Evolutionary conservation across 2,113 vertebrate genomes (phyloP).

Genomic region (Zapornia atra): DNA sequence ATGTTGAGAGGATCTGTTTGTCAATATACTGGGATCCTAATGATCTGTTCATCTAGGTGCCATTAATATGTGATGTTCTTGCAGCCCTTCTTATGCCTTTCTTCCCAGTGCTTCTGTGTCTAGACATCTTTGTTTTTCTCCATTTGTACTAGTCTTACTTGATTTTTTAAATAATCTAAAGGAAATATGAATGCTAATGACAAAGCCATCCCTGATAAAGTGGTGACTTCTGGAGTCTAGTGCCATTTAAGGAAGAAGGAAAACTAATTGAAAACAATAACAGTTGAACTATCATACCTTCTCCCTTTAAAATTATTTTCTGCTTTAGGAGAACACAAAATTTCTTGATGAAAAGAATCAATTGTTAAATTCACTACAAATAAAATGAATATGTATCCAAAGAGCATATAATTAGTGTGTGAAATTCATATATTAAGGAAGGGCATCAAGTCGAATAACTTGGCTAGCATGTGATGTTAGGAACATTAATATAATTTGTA

Average conservation of each 20-base stretch:
- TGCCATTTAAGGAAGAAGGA: neutral
- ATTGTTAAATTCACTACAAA: neutral
- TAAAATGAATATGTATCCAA: neutral
- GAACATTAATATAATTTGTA: neutral
- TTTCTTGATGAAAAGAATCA: neutral
- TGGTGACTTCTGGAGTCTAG: neutral
- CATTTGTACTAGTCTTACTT: neutral
- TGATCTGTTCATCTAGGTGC: neutral
- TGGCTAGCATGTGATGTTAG: neutral
- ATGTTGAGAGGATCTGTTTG: neutral
- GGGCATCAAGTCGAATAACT: neutral
- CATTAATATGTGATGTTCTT: neutral
- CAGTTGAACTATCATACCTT: neutral
- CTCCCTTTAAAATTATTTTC: neutral
- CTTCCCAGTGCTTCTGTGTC: neutral
- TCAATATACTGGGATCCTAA: neutral
- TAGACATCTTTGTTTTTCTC: neutral
- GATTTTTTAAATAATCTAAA: neutral
- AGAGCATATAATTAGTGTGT: neutral
- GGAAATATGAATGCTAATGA: neutral
- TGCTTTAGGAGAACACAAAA: neutral
- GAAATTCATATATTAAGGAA: neutral
- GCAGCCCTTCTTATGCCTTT: neutral
- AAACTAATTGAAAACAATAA: neutral
- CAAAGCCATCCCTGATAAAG: neutral